A percentile compares a stretch with the other conserved stretches of the same genome.
These are phyloP conservation scores for Corapipo altera DNA, from an alignment of 2,113 vertebrate genomes.

Conservation along the genomic window DNA sequence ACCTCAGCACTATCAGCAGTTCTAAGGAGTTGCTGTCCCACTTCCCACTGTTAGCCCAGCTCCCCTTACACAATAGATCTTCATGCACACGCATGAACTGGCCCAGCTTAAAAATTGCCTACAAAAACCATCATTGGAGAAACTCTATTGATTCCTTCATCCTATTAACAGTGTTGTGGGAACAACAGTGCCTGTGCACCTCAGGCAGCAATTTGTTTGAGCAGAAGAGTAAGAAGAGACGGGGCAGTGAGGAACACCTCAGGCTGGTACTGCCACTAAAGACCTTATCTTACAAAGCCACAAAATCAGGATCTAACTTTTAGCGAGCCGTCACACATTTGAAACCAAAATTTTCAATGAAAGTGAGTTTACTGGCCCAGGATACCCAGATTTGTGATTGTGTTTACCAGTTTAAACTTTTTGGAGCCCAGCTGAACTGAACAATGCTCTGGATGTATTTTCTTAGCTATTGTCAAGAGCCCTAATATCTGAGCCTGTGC, in stretches of 20 bases:
- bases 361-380: background rate
- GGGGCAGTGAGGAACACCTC: rapidly evolving
- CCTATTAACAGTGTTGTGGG: background rate
- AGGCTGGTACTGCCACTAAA: background rate
- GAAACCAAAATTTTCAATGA: background rate
- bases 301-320: background rate
- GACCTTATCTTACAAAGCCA: background rate
- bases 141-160: background rate
- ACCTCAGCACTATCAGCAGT: background rate
- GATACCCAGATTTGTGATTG: background rate
- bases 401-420: background rate
- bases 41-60: background rate
- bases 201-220: background rate
- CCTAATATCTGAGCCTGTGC: background rate
- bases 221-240: rapidly evolving
- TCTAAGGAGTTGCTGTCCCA: background rate
- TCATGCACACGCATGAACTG: background rate
- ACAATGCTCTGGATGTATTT: background rate
- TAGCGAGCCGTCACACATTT: background rate
- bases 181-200: rapidly evolving
- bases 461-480: background rate
- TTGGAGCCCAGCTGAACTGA: background rate
- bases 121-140: background rate
- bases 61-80: background rate
- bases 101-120: background rate